Base-by-base conservation (phyloP, 2,797 vertebrate species). In the Chromobotia macracanthus region DNA sequence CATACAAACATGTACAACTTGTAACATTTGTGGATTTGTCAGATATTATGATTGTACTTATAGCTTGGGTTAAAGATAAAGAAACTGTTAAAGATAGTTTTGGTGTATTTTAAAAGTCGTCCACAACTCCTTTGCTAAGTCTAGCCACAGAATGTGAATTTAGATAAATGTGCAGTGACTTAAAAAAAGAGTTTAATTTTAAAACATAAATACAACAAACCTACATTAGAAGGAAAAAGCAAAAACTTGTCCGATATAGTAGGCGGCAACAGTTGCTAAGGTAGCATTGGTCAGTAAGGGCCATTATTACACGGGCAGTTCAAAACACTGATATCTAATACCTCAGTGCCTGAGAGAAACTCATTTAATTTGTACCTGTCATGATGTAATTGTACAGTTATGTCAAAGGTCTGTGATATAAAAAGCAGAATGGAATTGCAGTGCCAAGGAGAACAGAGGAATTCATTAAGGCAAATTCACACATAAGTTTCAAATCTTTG, bases 21-120 rank as follows among this genome's bases (percentile, higher is more conserved):
- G 72, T 68, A 76, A 80, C 10, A 21, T 69, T 31, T 74, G 50
- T 15, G 41, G 41, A 58, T 55, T 71, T 5, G 28, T 41, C 25
- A 31, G 31, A 64, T 55, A 44, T 61, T 66, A 35, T 66, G 80
- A 82, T 80, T 72, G 78, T 67, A 74, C 75, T 67, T 60, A 74
- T 63, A 72, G 72, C 72, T 66, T 53, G 21, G 71, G 60, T 74
- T 82, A 31, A n/a, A n/a, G n/a, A n/a, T n/a, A n/a, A n/a, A n/a
- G n/a, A n/a, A 63, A 69, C 70, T 60, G 51, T 72, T 18, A 15
- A 55, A 41, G 46, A 48, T 21, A 58, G 38, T 31, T 77, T 77
- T 77, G 65, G 66, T 38, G 55, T 60, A 31, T 71, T 78, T 23
- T 23, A 56, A 56, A 56, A 11, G 19, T 23, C 21, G 5, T 60